Evolutionary conservation across 2,113 vertebrate species (phyloP), one percentile per base, ranked within the genome.

Genomic region (Salvelinus sp.): DNA sequence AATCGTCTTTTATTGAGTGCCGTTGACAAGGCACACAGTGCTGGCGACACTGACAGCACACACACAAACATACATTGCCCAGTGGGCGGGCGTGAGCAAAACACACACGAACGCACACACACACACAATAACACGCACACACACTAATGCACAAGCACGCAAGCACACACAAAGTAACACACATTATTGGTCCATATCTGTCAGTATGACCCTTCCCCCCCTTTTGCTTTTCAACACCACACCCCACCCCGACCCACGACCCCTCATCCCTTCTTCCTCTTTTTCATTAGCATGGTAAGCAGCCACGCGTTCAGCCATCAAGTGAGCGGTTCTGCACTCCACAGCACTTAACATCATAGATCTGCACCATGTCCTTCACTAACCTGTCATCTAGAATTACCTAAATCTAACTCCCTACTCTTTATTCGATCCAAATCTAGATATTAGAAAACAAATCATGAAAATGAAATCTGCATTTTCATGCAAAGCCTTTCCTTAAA

Each of bases 1-100:
- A 89, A 89, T 89, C 86, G 69, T 72, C 86, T 86, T 89, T 89
- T 87, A 89, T 89, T 89, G 85, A 87, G 84, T 86, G 76, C 70
- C 77, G 75, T 75, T 72, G 79, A 85, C 84, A 86, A 77, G 73
- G 75, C 78, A 76, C 62, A 79, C 75, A 33, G 86, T 44, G 73
- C 75, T 76, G 67, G 71, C 80, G 82, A 84, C 79, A 83, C 76
- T 1, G 79, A 83, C 73, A 77, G 28, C 18, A 38, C 54, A 44
- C 38, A 64, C 30, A 69, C 44, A 44, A 5, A 70, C 20, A 65
- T n/a, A 62, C 57, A 3, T 22, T 69, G 67, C 30, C 67, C 60
- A 4, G 67, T 13, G 67, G 67, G 67, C 6, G 33, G 67, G 67
- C 6, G 66, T n/a, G 60, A 25, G 60, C 6, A 22, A 22, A 22